Percentiles rank a stretch among this genome's conserved stretches.
Conservation (phyloP, 2,888 invertebrate species). For the Perizoma flavofasciatum region DNA sequence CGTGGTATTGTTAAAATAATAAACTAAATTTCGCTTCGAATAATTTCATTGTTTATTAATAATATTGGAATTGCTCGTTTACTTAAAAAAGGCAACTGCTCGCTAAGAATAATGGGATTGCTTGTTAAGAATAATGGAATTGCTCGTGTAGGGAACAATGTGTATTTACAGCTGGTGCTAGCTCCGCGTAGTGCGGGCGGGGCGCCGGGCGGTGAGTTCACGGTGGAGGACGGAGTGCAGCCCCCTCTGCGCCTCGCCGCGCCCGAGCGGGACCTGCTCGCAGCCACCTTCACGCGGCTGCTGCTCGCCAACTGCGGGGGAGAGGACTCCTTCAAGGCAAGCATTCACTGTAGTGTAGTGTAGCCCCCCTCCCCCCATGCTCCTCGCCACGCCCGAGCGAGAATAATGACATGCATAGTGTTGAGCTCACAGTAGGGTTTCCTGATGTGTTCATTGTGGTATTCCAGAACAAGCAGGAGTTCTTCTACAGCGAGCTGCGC, state of each 20-base stretch:
- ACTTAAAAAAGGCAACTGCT: too few species aligned
- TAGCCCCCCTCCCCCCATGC: too few species aligned
- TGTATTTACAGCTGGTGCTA: constrained; percentile 54
- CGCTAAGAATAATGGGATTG: too few species aligned
- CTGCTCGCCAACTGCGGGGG: constrained; percentile 97
- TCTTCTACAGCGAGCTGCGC: constrained; percentile 92
- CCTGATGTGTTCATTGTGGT: background rate
- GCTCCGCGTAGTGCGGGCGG: constrained; percentile 50
- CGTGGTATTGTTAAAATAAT: too few species aligned
- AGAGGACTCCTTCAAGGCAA: constrained; percentile 94
- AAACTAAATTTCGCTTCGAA: too few species aligned
- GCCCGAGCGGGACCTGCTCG: constrained; percentile 94
- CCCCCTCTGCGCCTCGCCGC: constrained; percentile 92
- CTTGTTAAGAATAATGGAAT: too few species aligned
- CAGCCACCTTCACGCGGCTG: constrained; percentile 96
- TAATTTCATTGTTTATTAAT: too few species aligned
- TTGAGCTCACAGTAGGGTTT: too few species aligned
- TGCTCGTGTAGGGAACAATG: background rate
- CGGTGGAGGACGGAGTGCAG: constrained; percentile 96
- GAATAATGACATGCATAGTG: too few species aligned
- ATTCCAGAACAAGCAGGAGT: constrained; percentile 87
- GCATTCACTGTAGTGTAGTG: background rate
- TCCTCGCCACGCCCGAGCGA: too few species aligned
- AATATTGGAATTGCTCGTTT: too few species aligned
- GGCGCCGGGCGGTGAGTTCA: constrained; percentile 86